Evolutionary conservation across 2,888 invertebrate genomes (phyloP), one percentile per base, ranked within the genome.

Genomic region (Petrolisthes manimaculis): DNA sequence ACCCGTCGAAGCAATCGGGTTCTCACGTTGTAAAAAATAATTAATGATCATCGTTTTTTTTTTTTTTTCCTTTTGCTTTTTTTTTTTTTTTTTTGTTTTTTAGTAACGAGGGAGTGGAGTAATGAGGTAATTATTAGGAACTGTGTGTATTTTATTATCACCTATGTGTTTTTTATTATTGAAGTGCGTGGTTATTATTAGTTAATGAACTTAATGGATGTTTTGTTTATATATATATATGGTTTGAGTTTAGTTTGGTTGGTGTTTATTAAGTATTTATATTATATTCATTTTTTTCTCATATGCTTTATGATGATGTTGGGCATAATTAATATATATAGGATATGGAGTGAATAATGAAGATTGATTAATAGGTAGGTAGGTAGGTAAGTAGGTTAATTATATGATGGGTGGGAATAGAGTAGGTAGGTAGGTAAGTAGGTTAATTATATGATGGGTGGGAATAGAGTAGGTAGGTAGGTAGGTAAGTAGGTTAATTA

Each of bases 11-110:
- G n/a, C n/a, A 71, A 71, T 71, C n/a, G 14, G 12, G 77, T 77
- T n/a, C 77, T 37, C 77, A 9, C 77, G 37, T 37, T 77, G 77
- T 77, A 77, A 71, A 71, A 71, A 71, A 71, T 71, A 71, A 71
- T 71, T 71, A 77, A 53, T 77, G 37, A n/a, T 55, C 37, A 3
- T 0, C 5, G 3, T 5, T 21, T 67, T 82, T 21, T 24, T 79
- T 55, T 9, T 61, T 56, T 21, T 61, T 9, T 37, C 53, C 18
- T 14, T 18, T 37, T 14, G 2, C 0, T 24, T 5, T 14, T 0
- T 37, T 12, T 0, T 14, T 51, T 51, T 2, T 77, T 51, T 6
- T 3, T 77, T 9, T 8, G 9, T 53, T 78, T 71, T 71, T 79
- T 9, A 79, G 18, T 21, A 53, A 54, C 51, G 18, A 54, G 53